Conservation (phyloP, 2,113 vertebrate genomes). For the Eublepharis macularius region DNA sequence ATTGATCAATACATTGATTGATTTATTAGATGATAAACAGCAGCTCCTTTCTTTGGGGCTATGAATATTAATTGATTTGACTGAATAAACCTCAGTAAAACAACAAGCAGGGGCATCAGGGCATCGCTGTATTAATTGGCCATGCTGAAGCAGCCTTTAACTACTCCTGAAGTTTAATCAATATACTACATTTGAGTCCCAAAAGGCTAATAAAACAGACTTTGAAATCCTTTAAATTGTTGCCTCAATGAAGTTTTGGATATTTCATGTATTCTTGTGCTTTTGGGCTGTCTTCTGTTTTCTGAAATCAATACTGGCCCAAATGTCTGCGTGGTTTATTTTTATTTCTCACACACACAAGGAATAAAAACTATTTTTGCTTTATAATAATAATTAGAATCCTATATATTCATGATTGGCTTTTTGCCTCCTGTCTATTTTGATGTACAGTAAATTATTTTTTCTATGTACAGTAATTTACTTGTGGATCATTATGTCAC, state of each 20-base stretch:
- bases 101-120: constrained; percentile 61
- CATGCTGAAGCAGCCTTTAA: constrained; percentile 60
- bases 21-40: constrained; percentile 49
- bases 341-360: not conserved
- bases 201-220: constrained; percentile 64
- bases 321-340: not conserved
- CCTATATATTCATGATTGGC: constrained; percentile 54
- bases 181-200: constrained; percentile 63
- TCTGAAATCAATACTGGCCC: constrained; percentile 34
- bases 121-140: constrained; percentile 71
- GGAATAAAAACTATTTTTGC: constrained; percentile 37
- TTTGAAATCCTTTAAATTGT: constrained; percentile 71
- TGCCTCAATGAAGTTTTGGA: constrained; percentile 55
- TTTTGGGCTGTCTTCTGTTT: not conserved
- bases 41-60: constrained; percentile 47
- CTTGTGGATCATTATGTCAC: constrained; percentile 42
- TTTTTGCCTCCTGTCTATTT: constrained; percentile 37
- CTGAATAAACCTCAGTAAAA: constrained; percentile 61
- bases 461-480: constrained; percentile 56
- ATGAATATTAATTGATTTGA: constrained; percentile 70
- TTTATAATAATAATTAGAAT: constrained; percentile 50
- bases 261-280: constrained; percentile 17
- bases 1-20: constrained; percentile 9
- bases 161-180: constrained; percentile 70
- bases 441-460: constrained; percentile 56